These are phyloP conservation scores for Bufo gargarizans DNA, from an alignment of 2,113 vertebrate species.

Conservation along the genomic window DNA sequence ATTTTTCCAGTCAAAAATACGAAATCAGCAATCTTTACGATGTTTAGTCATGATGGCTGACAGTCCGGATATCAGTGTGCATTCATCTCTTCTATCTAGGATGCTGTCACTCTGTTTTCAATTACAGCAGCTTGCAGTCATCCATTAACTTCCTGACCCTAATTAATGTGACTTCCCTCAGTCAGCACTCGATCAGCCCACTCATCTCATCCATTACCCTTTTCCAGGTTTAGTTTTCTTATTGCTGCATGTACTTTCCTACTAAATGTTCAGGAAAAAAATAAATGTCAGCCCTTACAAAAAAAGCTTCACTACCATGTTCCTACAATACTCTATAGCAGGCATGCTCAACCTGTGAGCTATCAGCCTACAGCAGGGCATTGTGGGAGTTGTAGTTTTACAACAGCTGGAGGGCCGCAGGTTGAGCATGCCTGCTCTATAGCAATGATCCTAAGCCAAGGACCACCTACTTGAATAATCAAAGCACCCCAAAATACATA, in stretches of 20 bases:
- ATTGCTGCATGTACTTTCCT: background rate
- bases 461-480: too few species aligned
- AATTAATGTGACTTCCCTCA: conserved; percentile 53
- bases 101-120: conserved; percentile 31
- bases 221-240: conserved; percentile 1
- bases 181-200: background rate
- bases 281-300: background rate
- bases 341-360: too few species aligned
- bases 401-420: too few species aligned
- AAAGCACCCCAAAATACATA: too few species aligned
- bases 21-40: background rate
- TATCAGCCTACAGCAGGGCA: too few species aligned
- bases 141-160: conserved; percentile 48
- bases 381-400: too few species aligned
- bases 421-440: too few species aligned
- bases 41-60: conserved; percentile 9
- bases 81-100: conserved; percentile 11
- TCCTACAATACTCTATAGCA: background rate
- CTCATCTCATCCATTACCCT: background rate
- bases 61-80: background rate
- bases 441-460: too few species aligned
- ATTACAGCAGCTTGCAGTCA: conserved; percentile 42
- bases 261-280: background rate
- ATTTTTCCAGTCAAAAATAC: background rate
- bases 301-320: background rate